Conservation (phyloP, 2,797 vertebrate genomes). For the Danionella dracula region DNA sequence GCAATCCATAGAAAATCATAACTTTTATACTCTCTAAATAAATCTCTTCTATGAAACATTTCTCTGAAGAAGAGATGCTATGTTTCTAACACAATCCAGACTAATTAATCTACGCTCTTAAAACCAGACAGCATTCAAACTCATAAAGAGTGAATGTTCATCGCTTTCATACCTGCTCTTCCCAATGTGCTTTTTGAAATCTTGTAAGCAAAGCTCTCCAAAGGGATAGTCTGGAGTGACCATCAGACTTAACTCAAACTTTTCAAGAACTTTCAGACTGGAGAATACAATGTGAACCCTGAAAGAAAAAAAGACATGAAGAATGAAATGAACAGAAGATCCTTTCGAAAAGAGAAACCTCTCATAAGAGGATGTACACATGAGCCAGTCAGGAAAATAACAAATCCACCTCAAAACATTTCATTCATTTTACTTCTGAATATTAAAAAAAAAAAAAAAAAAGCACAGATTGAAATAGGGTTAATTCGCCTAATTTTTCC, state of each 20-base stretch:
- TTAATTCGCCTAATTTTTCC: too few relatives aligned
- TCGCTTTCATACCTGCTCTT: constrained; percentile 56
- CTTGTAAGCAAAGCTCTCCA: constrained; percentile 52
- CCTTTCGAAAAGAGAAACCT: background rate
- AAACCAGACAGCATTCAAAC: background rate
- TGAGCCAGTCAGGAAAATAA: too few relatives aligned
- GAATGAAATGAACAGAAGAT: background rate
- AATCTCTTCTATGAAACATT: too few relatives aligned
- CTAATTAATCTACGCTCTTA: background rate
- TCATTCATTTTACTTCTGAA: too few relatives aligned
- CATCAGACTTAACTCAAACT: constrained; percentile 67
- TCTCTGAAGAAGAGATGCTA: too few relatives aligned
- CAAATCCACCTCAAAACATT: too few relatives aligned
- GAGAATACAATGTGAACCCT: constrained; percentile 68
- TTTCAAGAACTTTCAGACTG: constrained; percentile 55
- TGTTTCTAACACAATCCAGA: background rate
- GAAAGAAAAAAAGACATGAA: background rate
- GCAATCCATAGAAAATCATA: too few relatives aligned
- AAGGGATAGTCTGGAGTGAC: constrained; percentile 45
- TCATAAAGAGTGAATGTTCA: background rate
- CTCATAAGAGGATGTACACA: too few relatives aligned
- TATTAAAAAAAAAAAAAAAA: too few relatives aligned
- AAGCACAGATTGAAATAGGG: too few relatives aligned
- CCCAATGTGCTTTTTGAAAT: constrained; percentile 62
- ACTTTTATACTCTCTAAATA: too few relatives aligned